Percentiles rank a stretch among this genome's conserved stretches.
These are phyloP conservation scores for Polyommatus iphigenia DNA, from an alignment of 2,888 invertebrate species.

Conservation along the genomic window DNA sequence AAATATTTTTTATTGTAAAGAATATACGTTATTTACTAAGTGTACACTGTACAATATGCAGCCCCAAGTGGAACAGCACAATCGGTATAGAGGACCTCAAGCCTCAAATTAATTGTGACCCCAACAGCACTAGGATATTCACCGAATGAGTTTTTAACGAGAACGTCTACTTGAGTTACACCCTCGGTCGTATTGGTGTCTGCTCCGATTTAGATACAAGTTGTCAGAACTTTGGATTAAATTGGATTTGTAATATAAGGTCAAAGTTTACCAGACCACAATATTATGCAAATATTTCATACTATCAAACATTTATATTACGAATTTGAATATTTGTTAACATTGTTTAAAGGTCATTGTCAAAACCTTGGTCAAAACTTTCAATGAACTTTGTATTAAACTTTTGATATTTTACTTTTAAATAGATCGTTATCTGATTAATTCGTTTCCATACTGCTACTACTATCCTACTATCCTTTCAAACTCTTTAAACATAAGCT, in stretches of 20 bases:
- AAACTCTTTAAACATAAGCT: too few relatives aligned
- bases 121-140: constrained; percentile 63
- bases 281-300: background rate
- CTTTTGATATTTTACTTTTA: background rate
- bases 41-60: background rate
- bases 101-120: constrained; percentile 71
- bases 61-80: constrained; percentile 48
- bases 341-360: background rate
- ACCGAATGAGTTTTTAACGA: constrained; percentile 61
- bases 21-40: too few relatives aligned
- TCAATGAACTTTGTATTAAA: background rate
- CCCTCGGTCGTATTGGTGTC: constrained; percentile 45
- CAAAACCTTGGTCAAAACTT: background rate
- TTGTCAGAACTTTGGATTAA: background rate
- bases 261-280: background rate
- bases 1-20: too few relatives aligned
- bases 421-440: too few relatives aligned
- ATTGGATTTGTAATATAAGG: background rate
- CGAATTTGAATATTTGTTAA: background rate
- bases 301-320: background rate
- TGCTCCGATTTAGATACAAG: background rate
- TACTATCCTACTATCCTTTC: background rate
- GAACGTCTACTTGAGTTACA: constrained; percentile 46
- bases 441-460: background rate
- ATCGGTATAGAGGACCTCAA: constrained; percentile 63